These are phyloP conservation scores for Pipistrellus kuhlii DNA, from an alignment of 2,797 vertebrate genomes.

Conservation along the genomic window DNA sequence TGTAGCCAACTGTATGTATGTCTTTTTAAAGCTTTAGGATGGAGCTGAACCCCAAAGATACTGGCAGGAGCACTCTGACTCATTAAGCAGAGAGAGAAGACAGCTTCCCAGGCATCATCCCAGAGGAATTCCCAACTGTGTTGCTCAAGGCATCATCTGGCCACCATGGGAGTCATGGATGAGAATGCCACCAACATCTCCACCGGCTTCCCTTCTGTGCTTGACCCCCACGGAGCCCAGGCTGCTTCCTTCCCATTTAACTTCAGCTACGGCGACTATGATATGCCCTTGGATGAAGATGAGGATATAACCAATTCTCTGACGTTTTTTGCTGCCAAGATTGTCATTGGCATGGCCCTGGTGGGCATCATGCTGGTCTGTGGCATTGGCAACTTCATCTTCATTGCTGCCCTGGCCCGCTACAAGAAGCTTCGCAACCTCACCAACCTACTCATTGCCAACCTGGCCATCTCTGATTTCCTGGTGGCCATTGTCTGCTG, in stretches of 20 bases:
- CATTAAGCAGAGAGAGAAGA: slow-evolving; percentile 48
- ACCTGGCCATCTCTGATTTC: slow-evolving; percentile 97
- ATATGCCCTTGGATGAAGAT: slow-evolving; percentile 90
- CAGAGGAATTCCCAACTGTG: neutral
- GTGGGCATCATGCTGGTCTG: slow-evolving; percentile 96
- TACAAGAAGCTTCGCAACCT: slow-evolving; percentile 97
- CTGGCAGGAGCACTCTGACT: neutral
- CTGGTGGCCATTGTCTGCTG: slow-evolving; percentile 97
- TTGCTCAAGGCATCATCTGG: neutral
- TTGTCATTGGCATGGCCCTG: slow-evolving; percentile 93
- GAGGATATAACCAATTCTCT: slow-evolving; percentile 94
- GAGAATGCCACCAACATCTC: slow-evolving; percentile 46
- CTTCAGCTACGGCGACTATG: slow-evolving; percentile 93
- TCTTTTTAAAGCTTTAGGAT: slow-evolving; percentile 75
- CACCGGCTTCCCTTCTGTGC: slow-evolving; percentile 76
- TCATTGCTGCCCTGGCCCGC: slow-evolving; percentile 93
- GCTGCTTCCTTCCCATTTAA: slow-evolving; percentile 87
- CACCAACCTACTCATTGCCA: slow-evolving; percentile 97
- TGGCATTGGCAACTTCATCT: slow-evolving; percentile 96
- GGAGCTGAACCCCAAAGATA: slow-evolving; percentile 24
- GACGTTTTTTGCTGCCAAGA: slow-evolving; percentile 95
- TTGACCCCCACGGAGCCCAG: slow-evolving; percentile 58
- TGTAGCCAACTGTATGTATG: slow-evolving; percentile 53
- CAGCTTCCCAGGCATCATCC: neutral
- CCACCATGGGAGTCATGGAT: slow-evolving; percentile 39